phyloP scores from a whole-genome alignment of 2,797 vertebrate species.

The Peromyscus aztecus region DNA sequence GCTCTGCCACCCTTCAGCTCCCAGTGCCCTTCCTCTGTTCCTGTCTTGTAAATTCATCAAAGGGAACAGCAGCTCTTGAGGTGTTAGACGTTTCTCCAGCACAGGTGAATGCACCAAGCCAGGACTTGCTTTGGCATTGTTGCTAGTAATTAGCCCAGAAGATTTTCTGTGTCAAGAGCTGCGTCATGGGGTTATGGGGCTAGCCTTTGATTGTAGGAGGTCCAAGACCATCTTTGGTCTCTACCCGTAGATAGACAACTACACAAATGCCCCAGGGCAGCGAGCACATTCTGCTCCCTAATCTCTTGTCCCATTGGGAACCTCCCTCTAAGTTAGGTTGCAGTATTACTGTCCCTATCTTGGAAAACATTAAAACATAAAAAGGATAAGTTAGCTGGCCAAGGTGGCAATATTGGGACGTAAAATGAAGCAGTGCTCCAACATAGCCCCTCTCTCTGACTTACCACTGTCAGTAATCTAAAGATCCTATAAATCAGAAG shows the following conservation, averaged over 20 bases:
- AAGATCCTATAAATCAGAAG: neutral
- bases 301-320: neutral
- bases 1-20: neutral
- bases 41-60: conserved; percentile 25
- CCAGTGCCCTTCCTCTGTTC: neutral
- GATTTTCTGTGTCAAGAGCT: neutral
- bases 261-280: neutral
- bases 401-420: neutral
- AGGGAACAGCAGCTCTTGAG: neutral
- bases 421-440: neutral
- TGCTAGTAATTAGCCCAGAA: neutral
- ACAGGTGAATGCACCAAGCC: neutral
- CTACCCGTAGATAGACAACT: neutral
- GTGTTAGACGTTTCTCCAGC: neutral
- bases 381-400: neutral
- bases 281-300: neutral
- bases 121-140: neutral
- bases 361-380: neutral
- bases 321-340: neutral
- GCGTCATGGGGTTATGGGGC: neutral
- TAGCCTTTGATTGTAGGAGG: neutral
- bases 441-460: neutral
- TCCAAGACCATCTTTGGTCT: neutral
- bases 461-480: neutral
- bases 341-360: neutral